Evolutionary conservation across 37 sponge, comb jelly and placozoan species (phyloP), one percentile per base, ranked within the genome.

Genomic region (Hexactinellida sp.): DNA sequence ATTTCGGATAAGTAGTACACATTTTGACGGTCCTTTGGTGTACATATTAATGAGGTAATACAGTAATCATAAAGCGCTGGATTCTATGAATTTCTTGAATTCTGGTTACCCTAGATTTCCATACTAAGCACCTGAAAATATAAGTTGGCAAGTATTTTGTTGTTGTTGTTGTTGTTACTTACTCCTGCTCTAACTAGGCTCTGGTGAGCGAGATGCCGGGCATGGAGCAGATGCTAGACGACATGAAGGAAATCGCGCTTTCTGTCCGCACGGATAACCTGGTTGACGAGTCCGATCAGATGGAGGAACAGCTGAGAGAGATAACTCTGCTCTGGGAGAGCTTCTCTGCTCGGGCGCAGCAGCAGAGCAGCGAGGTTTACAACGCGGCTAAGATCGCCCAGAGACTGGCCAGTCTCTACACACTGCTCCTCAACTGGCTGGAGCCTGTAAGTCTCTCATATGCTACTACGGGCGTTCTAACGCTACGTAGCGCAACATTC

Each of bases 371-470:
- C 3, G 76, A 63, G 34, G 13, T 63, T 7, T n/a, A 63, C 30
- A n/a, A 63, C 3, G 76, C 76, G 3, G 3, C 76, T n/a, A 63
- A 25, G 21, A n/a, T 28, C 5, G 76, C 76, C 5, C 76, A 63
- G 76, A 10, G 76, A 10, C 34, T 25, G 13, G 76, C 76, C 34
- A 63, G 76, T n/a, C 76, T 63, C 25, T 23, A 63, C 76, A 63
- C 34, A 25, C 21, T 21, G 5, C 76, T 63, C 5, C 30, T 63
- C 76, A 63, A 63, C 76, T 63, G 76, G 76, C 21, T 63, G 1
- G 76, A 63, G 30, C 76, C 76, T 28, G 76, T 63, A 63, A n/a
- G 76, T 63, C n/a, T n/a, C n/a, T n/a, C n/a, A n/a, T n/a, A n/a
- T n/a, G n/a, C n/a, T n/a, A n/a, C n/a, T n/a, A n/a, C n/a, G n/a